Base-by-base conservation (phyloP, 2,797 vertebrate genomes). In the Eospalax fontanierii region DNA sequence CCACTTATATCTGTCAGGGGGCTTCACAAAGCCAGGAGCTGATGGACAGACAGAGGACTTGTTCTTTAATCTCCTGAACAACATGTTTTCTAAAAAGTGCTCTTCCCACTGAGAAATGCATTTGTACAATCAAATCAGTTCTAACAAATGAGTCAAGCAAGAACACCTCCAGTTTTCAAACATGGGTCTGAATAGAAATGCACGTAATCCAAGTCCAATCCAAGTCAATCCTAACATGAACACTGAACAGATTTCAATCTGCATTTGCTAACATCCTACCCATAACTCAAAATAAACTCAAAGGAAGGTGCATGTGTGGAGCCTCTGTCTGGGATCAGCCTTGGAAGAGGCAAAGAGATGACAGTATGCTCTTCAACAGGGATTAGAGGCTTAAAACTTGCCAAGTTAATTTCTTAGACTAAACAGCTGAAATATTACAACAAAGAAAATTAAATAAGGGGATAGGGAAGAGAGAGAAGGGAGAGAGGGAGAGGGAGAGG, bases 121-220 rank as follows among this genome's bases (percentile, higher is more conserved):
- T 50, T 81, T 81, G 33, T 21, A 76, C 0, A 6, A 50, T 15
- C 63, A 21, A 89, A 80, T 78, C 57, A 8, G 63, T 73, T 70
- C 80, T 1, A 84, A 50, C 73, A 96, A 83, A 89, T n/a, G 78
- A 94, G 93, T 28, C 75, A 65, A 85, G 65, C 71, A 90, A 88
- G 87, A 85, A 43, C 2, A 81, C 0, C 33, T n/a, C 2, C 26
- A 73, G 7, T 93, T 91, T 89, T 84, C 85, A 87, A 94, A 83
- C 63, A 87, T 76, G 33, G n/a, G 22, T 26, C 40, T 30, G 24
- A 50, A 85, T 3, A 83, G 35, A 65, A 75, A 88, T 24, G 79
- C 54, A 65, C 30, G 38, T 33, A 61, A 80, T 50, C 63, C 35
- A 78, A 74, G 54, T 38, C 43, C 16, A 43, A 21, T 78, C 26